Evolutionary conservation across 1,140 invertebrate species (phyloP).

Genomic region (Zaprionus ornatus): DNA sequence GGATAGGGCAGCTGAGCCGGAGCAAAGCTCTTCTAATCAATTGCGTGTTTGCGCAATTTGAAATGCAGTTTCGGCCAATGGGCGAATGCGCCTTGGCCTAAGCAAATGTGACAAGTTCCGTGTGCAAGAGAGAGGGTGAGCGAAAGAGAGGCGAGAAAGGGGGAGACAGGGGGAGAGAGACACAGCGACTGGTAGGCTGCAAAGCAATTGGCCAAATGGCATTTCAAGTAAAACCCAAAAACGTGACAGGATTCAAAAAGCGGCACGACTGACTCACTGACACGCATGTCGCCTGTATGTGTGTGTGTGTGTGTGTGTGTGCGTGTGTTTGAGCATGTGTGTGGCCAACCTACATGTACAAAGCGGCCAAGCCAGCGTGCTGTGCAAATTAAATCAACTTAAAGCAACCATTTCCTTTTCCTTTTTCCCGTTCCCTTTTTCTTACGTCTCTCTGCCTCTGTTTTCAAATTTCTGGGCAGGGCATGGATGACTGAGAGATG

Average conservation of each 20-base stretch:
- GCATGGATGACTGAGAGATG: too few relatives aligned
- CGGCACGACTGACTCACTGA: slow-evolving; percentile 13
- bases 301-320: not conserved
- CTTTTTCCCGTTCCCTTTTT: not conserved
- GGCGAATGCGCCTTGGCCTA: not conserved
- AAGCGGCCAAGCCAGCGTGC: slow-evolving; percentile 27
- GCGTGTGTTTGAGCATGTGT: not conserved
- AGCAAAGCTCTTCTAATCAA: slow-evolving; percentile 4
- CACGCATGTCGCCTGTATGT: slow-evolving; percentile 47
- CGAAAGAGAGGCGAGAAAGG: not conserved
- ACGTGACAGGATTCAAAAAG: slow-evolving; percentile 69
- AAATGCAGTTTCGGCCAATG: not conserved
- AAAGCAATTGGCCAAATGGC: slow-evolving; percentile 75
- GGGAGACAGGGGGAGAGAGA: slow-evolving; percentile 4
- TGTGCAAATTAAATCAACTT: slow-evolving; percentile 41
- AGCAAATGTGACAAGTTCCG: slow-evolving; percentile 2
- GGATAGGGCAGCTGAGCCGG: not conserved
- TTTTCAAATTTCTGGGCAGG: not conserved
- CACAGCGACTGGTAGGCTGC: slow-evolving; percentile 4
- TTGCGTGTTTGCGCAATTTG: not conserved
- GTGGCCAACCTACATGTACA: slow-evolving; percentile 26
- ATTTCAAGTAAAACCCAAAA: slow-evolving; percentile 72
- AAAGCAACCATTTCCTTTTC: slow-evolving; percentile 24
- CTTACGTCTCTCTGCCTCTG: not conserved
- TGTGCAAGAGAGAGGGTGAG: not conserved